Evolutionary conservation across 2,888 invertebrate genomes (phyloP), one percentile per base, ranked within the genome.

Genomic region (Phoronis australis): DNA sequence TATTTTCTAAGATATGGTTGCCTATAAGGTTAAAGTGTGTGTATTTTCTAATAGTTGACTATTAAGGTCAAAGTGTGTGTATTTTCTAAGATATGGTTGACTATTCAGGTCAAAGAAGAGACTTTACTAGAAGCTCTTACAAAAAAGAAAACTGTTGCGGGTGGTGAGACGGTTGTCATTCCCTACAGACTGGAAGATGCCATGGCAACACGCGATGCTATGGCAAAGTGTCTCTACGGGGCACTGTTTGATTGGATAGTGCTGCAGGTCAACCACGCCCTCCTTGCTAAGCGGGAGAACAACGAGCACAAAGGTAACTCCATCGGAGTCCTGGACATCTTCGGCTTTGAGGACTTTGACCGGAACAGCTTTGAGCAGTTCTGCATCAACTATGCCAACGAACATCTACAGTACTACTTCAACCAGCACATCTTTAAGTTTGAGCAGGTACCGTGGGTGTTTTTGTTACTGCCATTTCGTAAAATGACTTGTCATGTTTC

Each of bases 391-490:
- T 95, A 92, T 78, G 95, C 95, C 20, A 96, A 96, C 77, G 95
- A 96, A 78, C 93, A 94, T 78, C 82, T 96, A 45, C 95, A 96
- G 80, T 90, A 91, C 78, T 95, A 95, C 78, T 96, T 96, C 81
- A 95, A 95, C 81, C 91, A 94, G 78, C 95, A 96, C 76, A 95
- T 96, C 63, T 96, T 96, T 80, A 93, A 94, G 79, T 94, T 94
- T 71, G 95, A 95, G 73, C 80, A 79, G 72, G 78, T 79, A 50
- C 18, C 23, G 38, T 6, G 24, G 26, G 42, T 31, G n/a, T n/a
- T n/a, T n/a, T n/a, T n/a, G n/a, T n/a, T n/a, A n/a, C n/a, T n/a
- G n/a, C n/a, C n/a, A n/a, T n/a, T n/a, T n/a, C n/a, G n/a, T n/a
- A n/a, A n/a, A n/a, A n/a, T n/a, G n/a, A n/a, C n/a, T n/a, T n/a